Evolutionary conservation across 2,113 vertebrate species (phyloP).

Genomic region (Tragelaphus buxtoni): DNA sequence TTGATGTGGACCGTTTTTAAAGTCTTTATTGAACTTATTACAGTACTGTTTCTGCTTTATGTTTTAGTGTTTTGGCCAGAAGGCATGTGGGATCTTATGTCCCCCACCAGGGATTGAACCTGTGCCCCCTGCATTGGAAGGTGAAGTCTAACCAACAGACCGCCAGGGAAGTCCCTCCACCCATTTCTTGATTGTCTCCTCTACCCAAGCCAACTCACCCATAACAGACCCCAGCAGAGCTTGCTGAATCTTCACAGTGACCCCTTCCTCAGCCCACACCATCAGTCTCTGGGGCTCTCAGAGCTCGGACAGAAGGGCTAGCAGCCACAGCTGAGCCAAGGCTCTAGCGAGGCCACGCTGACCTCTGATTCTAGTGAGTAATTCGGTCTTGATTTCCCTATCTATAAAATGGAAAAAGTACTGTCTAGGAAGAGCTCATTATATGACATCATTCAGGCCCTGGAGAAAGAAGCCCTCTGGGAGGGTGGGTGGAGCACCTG

Average conservation of each 20-base stretch:
- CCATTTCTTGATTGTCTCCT: background rate
- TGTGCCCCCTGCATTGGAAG: background rate
- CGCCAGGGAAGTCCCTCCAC: background rate
- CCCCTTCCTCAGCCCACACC: background rate
- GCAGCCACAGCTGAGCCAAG: background rate
- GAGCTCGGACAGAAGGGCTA: background rate
- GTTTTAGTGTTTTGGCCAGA: background rate
- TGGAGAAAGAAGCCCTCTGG: background rate
- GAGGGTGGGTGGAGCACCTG: background rate
- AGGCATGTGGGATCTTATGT: background rate
- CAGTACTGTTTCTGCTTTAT: background rate
- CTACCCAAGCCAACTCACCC: background rate
- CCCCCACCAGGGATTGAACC: background rate
- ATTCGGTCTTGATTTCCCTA: background rate
- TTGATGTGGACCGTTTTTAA: background rate
- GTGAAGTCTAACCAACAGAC: background rate
- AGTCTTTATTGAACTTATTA: background rate
- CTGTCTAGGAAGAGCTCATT: background rate
- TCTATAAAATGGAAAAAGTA: background rate
- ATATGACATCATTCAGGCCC: background rate
- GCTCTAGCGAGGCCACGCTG: background rate
- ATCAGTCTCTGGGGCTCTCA: rapidly evolving
- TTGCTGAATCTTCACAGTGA: background rate
- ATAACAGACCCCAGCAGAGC: background rate
- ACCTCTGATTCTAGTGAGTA: background rate